These are phyloP conservation scores for Centropus bengalensis DNA, from an alignment of 2,113 vertebrate species.

Conservation along the genomic window DNA sequence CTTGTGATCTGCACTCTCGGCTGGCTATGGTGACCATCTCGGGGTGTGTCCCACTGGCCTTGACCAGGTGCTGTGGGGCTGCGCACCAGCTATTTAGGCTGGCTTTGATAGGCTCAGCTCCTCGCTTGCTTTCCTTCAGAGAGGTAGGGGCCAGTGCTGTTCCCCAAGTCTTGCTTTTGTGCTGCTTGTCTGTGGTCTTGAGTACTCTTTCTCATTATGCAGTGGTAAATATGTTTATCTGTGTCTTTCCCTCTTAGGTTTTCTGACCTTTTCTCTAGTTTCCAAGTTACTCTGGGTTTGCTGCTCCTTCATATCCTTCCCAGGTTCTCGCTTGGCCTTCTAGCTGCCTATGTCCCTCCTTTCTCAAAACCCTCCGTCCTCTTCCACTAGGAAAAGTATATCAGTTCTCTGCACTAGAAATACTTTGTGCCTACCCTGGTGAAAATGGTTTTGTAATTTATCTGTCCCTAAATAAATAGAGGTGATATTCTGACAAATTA, in stretches of 20 bases:
- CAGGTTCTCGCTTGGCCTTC: neutral
- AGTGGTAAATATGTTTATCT: neutral
- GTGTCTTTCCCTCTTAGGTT: neutral
- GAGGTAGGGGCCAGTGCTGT: neutral
- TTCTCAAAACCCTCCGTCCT: neutral
- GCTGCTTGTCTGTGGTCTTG: neutral
- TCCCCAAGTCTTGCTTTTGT: neutral
- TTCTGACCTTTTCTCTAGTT: neutral
- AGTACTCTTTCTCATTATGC: neutral
- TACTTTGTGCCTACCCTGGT: neutral
- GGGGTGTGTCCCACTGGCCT: neutral
- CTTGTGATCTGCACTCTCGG: neutral
- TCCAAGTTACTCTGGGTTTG: neutral
- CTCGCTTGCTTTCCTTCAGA: neutral
- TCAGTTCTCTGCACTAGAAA: neutral
- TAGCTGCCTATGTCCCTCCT: neutral
- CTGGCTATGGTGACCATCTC: neutral
- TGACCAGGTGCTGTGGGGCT: neutral
- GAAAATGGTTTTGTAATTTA: neutral
- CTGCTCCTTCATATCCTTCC: neutral
- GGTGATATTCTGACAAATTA: neutral
- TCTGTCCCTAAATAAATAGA: neutral
- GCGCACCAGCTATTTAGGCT: neutral
- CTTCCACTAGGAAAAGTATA: neutral
- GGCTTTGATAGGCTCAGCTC: neutral